Base-by-base conservation (phyloP, 1,140 invertebrate genomes). In the Bicyclus anynana region DNA sequence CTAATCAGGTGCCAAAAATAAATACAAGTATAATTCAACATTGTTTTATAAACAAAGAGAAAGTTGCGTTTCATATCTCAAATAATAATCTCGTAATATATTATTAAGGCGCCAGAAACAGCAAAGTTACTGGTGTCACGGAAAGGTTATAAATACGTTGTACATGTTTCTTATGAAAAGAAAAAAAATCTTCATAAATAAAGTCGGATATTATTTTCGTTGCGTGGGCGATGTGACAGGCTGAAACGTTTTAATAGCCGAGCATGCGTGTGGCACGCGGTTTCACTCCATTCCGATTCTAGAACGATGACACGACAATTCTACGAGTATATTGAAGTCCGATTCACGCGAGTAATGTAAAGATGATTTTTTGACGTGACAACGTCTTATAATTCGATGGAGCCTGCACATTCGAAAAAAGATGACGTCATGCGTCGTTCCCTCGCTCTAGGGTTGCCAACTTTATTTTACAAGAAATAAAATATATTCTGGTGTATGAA, bases 221-320 rank as follows among this genome's bases (percentile, higher is more conserved):
- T 72, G 75, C 76, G 73, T 78, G 77, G 51, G 42, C 58, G 60
- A 49, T 66, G 58, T 74, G 69, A 65, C 70, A 67, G 60, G 53
- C 62, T 69, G 62, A 70, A 70, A 70, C 75, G 52, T 63, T 69
- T 69, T 65, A 63, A 62, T 55, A 48, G 29, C 53, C 35, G 18
- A 61, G 63, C 72, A 67, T 74, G 74, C 80, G 79, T 85, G 80
- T 61, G 16, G 63, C 78, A 85, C 82, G 80, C 82, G 75, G 67
- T 69, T 74, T 61, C 61, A 62, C 69, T 61, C 20, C 53, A 33
- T 65, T 58, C 37, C 48, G 47, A 49, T 63, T 66, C 42, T 53
- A 52, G 61, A 57, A 63, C 51, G 62, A 64, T 65, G 58, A 69
- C 60, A 65, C 49, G 59, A 48, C 18, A 35, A 44, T 44, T 44